Evolutionary conservation across 2,113 vertebrate genomes (phyloP).

Genomic region (Osmerus eperlanus): DNA sequence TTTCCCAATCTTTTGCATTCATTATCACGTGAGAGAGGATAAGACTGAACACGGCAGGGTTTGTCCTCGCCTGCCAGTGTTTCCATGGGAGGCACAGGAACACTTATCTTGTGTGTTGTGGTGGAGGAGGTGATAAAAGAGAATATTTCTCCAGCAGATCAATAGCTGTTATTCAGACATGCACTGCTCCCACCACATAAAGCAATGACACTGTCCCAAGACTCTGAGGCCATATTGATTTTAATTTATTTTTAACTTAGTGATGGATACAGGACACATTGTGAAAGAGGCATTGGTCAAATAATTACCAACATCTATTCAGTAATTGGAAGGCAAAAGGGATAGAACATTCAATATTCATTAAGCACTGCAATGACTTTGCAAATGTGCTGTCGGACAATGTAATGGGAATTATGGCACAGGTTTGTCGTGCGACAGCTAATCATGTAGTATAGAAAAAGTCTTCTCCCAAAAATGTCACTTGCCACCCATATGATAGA

Average conservation of each 20-base stretch:
- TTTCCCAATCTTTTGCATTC: conserved; percentile 56
- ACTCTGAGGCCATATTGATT: conserved; percentile 73
- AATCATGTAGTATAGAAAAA: conserved; percentile 57
- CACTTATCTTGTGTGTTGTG: conserved; percentile 57
- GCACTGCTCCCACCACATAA: conserved; percentile 61
- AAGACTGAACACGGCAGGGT: conserved; percentile 57
- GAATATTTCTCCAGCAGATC: conserved; percentile 75
- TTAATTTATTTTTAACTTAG: conserved; percentile 81
- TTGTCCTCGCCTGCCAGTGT: conserved; percentile 40
- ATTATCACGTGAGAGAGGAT: conserved; percentile 53
- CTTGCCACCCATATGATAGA: too few species aligned
- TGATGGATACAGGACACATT: conserved; percentile 77
- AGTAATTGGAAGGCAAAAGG: conserved; percentile 74
- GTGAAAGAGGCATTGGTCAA: conserved; percentile 69
- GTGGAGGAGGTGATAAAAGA: conserved; percentile 69
- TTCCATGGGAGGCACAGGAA: conserved; percentile 19
- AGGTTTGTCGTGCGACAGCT: conserved; percentile 45
- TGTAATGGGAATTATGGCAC: conserved; percentile 53
- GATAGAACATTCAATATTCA: conserved; percentile 75
- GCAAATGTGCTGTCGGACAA: conserved; percentile 63
- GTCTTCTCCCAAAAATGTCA: too few species aligned
- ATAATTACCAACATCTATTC: conserved; percentile 78
- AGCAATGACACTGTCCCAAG: conserved; percentile 66
- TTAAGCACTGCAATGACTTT: conserved; percentile 69
- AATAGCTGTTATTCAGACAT: conserved; percentile 76